phyloP scores from a whole-genome alignment of 2,888 invertebrate genomes.

The Carabus problematicus region DNA sequence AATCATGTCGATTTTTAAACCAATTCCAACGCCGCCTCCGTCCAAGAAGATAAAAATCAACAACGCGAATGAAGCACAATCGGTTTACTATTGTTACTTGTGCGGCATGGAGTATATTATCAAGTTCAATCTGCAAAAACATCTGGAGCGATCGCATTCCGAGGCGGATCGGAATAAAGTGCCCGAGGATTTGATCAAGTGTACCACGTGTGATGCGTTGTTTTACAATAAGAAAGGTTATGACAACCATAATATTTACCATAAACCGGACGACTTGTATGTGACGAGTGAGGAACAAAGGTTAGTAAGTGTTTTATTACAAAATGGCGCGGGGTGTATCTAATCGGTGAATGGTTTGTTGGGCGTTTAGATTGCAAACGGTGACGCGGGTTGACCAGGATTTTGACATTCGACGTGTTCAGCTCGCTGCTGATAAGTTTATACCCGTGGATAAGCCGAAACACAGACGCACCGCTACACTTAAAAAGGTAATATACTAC shows the following conservation, averaged over 20 bases:
- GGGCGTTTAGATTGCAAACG: slow-evolving; percentile 55
- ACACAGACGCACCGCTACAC: slow-evolving; percentile 7
- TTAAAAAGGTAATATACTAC: no score
- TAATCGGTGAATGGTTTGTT: not conserved
- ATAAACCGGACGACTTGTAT: slow-evolving; percentile 68
- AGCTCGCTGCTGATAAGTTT: slow-evolving; percentile 43
- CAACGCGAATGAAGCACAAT: slow-evolving; percentile 62
- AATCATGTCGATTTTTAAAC: slow-evolving; percentile 58
- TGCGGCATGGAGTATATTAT: slow-evolving; percentile 73
- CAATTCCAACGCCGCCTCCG: slow-evolving; percentile 62
- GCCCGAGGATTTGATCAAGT: slow-evolving; percentile 66
- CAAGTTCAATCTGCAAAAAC: slow-evolving; percentile 71
- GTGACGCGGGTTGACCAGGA: slow-evolving; percentile 63
- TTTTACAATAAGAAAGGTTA: slow-evolving; percentile 72
- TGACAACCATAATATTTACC: slow-evolving; percentile 68
- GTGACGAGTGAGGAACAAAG: slow-evolving; percentile 65
- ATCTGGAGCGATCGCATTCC: slow-evolving; percentile 63
- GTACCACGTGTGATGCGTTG: slow-evolving; percentile 70
- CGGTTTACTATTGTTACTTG: slow-evolving; percentile 64
- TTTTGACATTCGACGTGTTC: slow-evolving; percentile 61
- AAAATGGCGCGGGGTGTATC: no score
- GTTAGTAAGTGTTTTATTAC: no score
- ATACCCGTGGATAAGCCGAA: slow-evolving; percentile 37
- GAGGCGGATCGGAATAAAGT: slow-evolving; percentile 62
- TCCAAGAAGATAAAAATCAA: slow-evolving; percentile 63